Conservation (phyloP, 2,888 invertebrate species). For the Syritta pipiens region DNA sequence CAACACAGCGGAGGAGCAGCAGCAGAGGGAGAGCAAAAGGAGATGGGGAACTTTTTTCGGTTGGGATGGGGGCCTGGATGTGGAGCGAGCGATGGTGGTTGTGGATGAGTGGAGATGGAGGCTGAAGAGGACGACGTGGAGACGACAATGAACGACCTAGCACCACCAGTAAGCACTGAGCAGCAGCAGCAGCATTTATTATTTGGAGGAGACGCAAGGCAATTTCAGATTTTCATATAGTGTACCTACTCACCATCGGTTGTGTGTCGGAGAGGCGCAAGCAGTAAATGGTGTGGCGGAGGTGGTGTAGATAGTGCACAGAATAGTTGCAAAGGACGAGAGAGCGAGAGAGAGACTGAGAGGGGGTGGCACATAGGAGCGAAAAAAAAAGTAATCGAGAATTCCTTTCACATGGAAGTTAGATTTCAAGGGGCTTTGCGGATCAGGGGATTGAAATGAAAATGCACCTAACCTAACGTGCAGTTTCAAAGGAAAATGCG, state of each 20-base stretch:
- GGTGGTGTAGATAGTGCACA: constrained; percentile 8
- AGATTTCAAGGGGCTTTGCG: background rate
- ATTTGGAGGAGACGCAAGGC: constrained; percentile 62
- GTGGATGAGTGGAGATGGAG: constrained; percentile 29
- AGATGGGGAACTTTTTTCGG: constrained; percentile 1
- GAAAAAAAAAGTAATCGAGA: background rate
- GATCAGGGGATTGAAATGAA: no score
- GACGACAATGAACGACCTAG: constrained; percentile 66
- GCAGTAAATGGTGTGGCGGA: background rate
- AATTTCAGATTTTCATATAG: constrained; percentile 55
- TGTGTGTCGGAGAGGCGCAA: background rate
- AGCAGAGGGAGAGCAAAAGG: constrained; percentile 7
- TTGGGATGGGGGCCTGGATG: constrained; percentile 13
- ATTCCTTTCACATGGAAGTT: background rate
- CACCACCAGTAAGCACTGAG: constrained; percentile 38
- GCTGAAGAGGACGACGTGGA: constrained; percentile 19
- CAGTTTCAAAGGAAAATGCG: no score
- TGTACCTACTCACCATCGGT: constrained; percentile 29
- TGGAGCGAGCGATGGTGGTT: constrained; percentile 24
- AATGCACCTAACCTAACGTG: no score
- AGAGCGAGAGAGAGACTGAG: background rate
- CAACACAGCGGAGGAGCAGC: constrained; percentile 43
- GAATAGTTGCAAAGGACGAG: constrained; percentile 6
- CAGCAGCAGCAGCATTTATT: constrained; percentile 37
- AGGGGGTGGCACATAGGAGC: no score